These are phyloP conservation scores for Diachrysia chrysitis DNA, from an alignment of 2,888 invertebrate genomes.

Conservation along the genomic window DNA sequence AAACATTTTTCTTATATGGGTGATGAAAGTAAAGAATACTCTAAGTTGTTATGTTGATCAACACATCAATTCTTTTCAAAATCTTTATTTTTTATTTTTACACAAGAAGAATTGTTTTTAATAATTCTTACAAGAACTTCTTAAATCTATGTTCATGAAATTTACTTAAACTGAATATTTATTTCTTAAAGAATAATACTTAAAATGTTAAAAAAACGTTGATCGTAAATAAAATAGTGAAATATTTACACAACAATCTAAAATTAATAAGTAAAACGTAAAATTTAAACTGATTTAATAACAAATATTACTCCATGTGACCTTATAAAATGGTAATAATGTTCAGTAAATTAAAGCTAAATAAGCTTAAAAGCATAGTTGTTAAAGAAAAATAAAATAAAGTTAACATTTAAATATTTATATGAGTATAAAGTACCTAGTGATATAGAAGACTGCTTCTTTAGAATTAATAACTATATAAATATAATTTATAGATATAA, in stretches of 20 bases:
- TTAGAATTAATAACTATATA: conserved; percentile 36
- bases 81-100: conserved; percentile 86
- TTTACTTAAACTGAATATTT: conserved; percentile 66
- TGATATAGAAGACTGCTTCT: conserved; percentile 63
- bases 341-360: conserved; percentile 70
- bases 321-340: conserved; percentile 68
- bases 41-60: conserved; percentile 49
- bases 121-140: conserved; percentile 77
- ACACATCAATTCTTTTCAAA: conserved; percentile 71
- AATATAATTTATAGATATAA: conserved; percentile 30
- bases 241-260: conserved; percentile 86
- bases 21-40: conserved; percentile 44
- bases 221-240: conserved; percentile 78
- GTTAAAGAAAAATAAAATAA: conserved; percentile 57
- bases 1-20: not conserved
- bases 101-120: conserved; percentile 81
- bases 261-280: conserved; percentile 76
- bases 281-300: conserved; percentile 79
- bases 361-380: conserved; percentile 63
- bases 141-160: conserved; percentile 75
- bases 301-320: conserved; percentile 76
- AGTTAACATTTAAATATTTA: conserved; percentile 58
- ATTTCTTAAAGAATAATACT: conserved; percentile 72
- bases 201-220: conserved; percentile 77
- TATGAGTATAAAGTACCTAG: conserved; percentile 65